A percentile compares a stretch with the other conserved stretches of the same genome.
Evolutionary conservation across 2,888 invertebrate species (phyloP).

Genomic region (Tillus elongatus): DNA sequence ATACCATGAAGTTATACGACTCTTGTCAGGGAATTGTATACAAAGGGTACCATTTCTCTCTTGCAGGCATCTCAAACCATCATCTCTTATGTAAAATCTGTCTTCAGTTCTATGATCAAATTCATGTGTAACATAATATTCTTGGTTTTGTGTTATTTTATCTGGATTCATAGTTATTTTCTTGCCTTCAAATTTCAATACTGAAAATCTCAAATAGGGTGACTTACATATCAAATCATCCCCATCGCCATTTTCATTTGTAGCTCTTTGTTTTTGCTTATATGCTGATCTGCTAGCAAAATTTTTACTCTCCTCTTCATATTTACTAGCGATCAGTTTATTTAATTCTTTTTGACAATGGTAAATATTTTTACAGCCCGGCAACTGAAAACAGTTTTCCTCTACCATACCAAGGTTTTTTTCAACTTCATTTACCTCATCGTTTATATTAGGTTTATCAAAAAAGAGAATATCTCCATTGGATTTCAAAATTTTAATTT

Average conservation of each 20-base stretch:
- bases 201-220: not conserved
- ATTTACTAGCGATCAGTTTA: too few relatives aligned
- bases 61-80: not conserved
- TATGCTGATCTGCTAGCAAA: not conserved
- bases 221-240: not conserved
- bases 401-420: not conserved
- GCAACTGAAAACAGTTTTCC: not conserved
- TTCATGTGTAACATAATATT: not conserved
- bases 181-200: not conserved
- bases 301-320: too few relatives aligned
- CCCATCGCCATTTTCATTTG: not conserved
- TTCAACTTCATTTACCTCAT: not conserved
- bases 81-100: not conserved
- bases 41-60: not conserved
- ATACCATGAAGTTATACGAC: slow-evolving; percentile 1
- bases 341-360: too few relatives aligned
- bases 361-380: too few relatives aligned
- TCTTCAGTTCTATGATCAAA: not conserved
- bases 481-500: not conserved
- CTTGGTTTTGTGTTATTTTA: not conserved
- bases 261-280: not conserved
- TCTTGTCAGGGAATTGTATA: slow-evolving; percentile 1
- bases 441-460: not conserved
- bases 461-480: not conserved
- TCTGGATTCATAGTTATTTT: not conserved